A percentile compares a stretch with the other conserved stretches of the same genome.
These are phyloP conservation scores for Pseudomugil gertrudae DNA, from an alignment of 2,797 vertebrate species.

Conservation along the genomic window DNA sequence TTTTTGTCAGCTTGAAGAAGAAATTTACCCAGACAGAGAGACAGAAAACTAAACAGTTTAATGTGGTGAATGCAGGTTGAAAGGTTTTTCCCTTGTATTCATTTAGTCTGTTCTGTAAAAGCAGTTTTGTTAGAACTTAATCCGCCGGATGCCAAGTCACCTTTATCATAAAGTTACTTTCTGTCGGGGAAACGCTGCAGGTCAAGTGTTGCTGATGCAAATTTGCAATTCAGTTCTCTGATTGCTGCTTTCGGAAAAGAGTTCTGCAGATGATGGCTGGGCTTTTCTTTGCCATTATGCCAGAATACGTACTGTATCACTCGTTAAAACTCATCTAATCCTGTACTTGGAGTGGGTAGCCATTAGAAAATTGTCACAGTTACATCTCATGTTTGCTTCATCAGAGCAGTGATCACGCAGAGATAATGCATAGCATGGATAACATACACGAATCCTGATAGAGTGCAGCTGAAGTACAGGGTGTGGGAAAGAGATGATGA, in stretches of 20 bases:
- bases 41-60: constrained; percentile 5
- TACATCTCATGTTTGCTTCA: constrained; percentile 1
- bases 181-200: constrained; percentile 14
- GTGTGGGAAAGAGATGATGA: constrained; percentile 5
- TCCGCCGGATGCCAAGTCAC: constrained; percentile 31
- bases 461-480: not conserved
- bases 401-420: constrained; percentile 6
- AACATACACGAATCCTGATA: not conserved
- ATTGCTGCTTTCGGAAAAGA: constrained; percentile 18
- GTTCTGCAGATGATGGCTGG: constrained; percentile 3
- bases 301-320: not conserved
- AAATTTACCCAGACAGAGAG: not conserved
- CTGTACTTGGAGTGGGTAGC: constrained; percentile 1
- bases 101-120: constrained; percentile 22
- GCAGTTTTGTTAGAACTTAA: constrained; percentile 11
- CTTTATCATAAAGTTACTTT: constrained; percentile 28
- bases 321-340: constrained; percentile 3
- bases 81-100: constrained; percentile 11
- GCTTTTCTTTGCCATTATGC: constrained; percentile 3
- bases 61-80: constrained; percentile 15
- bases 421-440: constrained; percentile 1
- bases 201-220: constrained; percentile 29
- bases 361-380: not conserved
- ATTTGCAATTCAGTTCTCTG: constrained; percentile 34
- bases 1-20: constrained; percentile 10